These are phyloP conservation scores for Argyresthia goedartella DNA, from an alignment of 2,888 invertebrate species.

Conservation along the genomic window DNA sequence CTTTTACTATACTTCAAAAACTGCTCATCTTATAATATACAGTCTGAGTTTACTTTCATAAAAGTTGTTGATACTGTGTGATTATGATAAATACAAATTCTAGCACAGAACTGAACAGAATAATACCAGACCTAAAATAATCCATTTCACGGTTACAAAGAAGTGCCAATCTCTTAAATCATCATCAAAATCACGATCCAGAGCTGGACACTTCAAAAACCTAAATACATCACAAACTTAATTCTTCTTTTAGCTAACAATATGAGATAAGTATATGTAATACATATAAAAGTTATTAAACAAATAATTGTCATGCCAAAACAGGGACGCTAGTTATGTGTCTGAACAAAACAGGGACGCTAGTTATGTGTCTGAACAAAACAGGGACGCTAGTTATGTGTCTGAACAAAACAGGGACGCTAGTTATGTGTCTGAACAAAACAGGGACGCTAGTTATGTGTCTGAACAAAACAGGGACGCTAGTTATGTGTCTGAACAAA, in stretches of 20 bases:
- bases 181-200: background rate
- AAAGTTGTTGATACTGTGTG: background rate
- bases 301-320: constrained; percentile 35
- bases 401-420: background rate
- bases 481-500: constrained; percentile 26
- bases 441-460: background rate
- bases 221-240: constrained; percentile 29
- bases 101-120: background rate
- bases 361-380: constrained; percentile 28
- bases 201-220: background rate
- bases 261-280: constrained; percentile 48
- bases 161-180: background rate
- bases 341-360: constrained; percentile 21
- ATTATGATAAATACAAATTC: background rate
- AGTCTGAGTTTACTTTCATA: background rate
- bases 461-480: constrained; percentile 39
- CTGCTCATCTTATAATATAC: background rate
- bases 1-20: constrained; percentile 15
- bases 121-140: background rate
- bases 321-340: constrained; percentile 48
- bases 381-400: constrained; percentile 20
- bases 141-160: background rate
- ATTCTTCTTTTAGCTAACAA: constrained; percentile 41
- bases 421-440: background rate
- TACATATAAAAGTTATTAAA: constrained; percentile 15